phyloP scores from a whole-genome alignment of 2,113 vertebrate genomes.

The Electrona antarctica region DNA sequence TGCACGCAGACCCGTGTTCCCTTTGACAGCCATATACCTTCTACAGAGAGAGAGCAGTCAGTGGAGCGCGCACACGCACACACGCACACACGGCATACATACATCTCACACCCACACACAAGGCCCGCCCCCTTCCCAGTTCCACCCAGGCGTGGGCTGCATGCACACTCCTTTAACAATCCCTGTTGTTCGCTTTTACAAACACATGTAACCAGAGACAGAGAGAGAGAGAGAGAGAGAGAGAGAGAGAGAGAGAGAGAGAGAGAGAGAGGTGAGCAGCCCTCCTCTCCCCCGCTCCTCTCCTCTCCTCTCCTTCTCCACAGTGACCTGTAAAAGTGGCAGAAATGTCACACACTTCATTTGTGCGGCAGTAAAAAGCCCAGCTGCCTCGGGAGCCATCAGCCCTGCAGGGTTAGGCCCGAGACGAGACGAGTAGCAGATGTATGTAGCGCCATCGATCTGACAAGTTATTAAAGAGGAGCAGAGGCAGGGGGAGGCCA shows the following conservation, averaged over 20 bases:
- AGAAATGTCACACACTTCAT: slow-evolving; percentile 71
- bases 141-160: not conserved
- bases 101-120: not conserved
- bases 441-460: slow-evolving; percentile 51
- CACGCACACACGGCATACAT: not conserved
- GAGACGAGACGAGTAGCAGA: slow-evolving; percentile 39
- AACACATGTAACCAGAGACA: slow-evolving; percentile 11
- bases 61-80: not conserved
- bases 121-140: not conserved
- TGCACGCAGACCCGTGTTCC: no score
- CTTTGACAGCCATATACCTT: no score
- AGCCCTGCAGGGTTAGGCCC: not conserved
- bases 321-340: slow-evolving; percentile 20
- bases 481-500: slow-evolving; percentile 46
- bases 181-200: slow-evolving; percentile 38
- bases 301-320: not conserved
- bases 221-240: no score
- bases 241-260: no score
- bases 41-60: no score
- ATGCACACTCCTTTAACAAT: slow-evolving; percentile 17
- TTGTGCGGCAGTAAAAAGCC: slow-evolving; percentile 63
- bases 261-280: slow-evolving; percentile 20
- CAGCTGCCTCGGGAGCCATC: slow-evolving; percentile 65
- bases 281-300: not conserved
- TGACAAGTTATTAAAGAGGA: slow-evolving; percentile 74